Evolutionary conservation across 2,888 invertebrate genomes (phyloP), one percentile per base, ranked within the genome.

Genomic region (Andrena praecox): DNA sequence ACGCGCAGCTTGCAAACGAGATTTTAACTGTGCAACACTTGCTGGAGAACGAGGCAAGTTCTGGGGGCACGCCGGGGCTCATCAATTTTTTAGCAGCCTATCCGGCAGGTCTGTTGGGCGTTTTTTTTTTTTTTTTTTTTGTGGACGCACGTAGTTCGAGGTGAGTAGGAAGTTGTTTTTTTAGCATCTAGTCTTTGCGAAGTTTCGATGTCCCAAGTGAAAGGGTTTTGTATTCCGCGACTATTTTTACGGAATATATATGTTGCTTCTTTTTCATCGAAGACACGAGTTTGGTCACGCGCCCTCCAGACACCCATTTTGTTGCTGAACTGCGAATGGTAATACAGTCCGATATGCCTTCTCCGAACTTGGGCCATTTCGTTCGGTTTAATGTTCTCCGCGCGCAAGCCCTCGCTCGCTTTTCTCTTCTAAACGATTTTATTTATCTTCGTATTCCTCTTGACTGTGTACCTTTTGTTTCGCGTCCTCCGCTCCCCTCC

Each of bases 1-100:
- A 10, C 60, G 60, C 59, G 60, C 42, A 7, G 42, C 66, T 35
- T 35, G 77, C 20, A 67, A 62, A 80, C 60, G 66, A 71, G 66
- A 71, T 80, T 80, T 80, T 78, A 78, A 78, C 74, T 66, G 33
- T 33, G 29, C 54, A n/a, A 71, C n/a, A 63, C 56, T 72, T 20
- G 72, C 50, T n/a, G 4, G 2, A 27, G 33, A 71, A 76, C 54
- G 54, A 27, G 63, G 12, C 6, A 48, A 67, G 24, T 67, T 73
- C 6, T 24, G 24, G 8, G 12, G 56, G 27, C 12, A 27, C 8
- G 42, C 20, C n/a, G 10, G 16, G 5, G 7, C 24, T 24, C 31
- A 16, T 77, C 27, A 77, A 64, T 64, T 59, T 48, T 66, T 59
- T 35, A 72, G 42, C 31, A 71, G 24, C 5, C 31, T 2, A 24